Base-by-base conservation (phyloP, 1,140 invertebrate species). In the Apis laboriosa region DNA sequence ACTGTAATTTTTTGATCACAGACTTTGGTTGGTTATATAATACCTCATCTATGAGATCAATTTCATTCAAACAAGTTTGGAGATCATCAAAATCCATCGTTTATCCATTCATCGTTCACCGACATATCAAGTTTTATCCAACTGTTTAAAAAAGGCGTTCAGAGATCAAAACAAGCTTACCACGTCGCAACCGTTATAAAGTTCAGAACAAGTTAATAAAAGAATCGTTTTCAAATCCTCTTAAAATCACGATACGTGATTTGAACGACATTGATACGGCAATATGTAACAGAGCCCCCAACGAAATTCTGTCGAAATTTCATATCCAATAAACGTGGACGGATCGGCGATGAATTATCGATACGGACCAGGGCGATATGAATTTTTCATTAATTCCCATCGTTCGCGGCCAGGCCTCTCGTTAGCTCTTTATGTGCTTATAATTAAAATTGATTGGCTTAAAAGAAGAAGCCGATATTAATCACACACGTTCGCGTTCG, bases 361-460 rank as follows among this genome's bases (percentile, higher is more conserved):
- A 21, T 34, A 28, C 28, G 72, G 63, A 28, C 51, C 51, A 28
- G 28, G 24, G 58, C 61, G 34, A 43, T 43, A 53, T 60, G 73
- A 68, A 82, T 82, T 82, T 77, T 82, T 82, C 72, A 82, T 82
- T 70, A 61, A 77, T 82, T 56, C 64, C 19, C 43, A 55, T 66
- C 49, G 75, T 53, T 49, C 72, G 3, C 56, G n/a, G 5, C 63
- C 1, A 1, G 9, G 15, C 34, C 51, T 67, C 34, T 58, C 53
- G 24, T 56, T n/a, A 64, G 24, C 73, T 75, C 64, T 67, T 68
- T 60, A 67, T n/a, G 21, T 21, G 64, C 80, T 68, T 77, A 68
- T 82, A 82, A 82, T 82, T 82, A 70, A 77, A 82, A 82, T 82
- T 61, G 80, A 82, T 82, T 24, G 74, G 56, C 64, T 34, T 43